Conservation (phyloP, 2,797 vertebrate genomes). For the Enteromius mattozi region DNA sequence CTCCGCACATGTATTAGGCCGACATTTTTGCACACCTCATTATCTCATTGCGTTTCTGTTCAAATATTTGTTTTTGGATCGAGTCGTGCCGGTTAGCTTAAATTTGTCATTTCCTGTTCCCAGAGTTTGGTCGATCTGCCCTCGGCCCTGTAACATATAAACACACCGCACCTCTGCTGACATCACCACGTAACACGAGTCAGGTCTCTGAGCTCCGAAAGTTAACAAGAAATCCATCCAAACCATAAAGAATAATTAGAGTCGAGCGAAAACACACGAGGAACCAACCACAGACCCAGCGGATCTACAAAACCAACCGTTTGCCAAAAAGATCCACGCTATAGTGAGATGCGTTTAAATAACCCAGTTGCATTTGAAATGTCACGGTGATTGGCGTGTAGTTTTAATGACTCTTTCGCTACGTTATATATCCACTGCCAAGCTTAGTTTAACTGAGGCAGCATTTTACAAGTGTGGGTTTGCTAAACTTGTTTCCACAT, state of each 20-base stretch:
- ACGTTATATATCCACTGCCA: slow-evolving; percentile 48
- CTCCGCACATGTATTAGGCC: slow-evolving; percentile 37
- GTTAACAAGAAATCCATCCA: slow-evolving; percentile 52
- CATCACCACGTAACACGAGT: slow-evolving; percentile 53
- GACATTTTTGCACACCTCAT: slow-evolving; percentile 58
- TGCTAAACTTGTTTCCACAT: slow-evolving; percentile 62
- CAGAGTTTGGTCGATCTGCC: slow-evolving; percentile 54
- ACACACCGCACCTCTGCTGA: slow-evolving; percentile 59
- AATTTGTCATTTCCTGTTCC: slow-evolving; percentile 64
- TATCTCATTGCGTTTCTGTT: slow-evolving; percentile 59
- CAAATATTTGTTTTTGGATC: slow-evolving; percentile 62
- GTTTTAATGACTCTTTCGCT: slow-evolving; percentile 37
- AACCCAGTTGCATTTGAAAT: slow-evolving; percentile 45
- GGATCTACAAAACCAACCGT: neutral
- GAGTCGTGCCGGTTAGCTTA: slow-evolving; percentile 47
- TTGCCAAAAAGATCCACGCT: slow-evolving; percentile 10
- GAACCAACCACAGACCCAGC: neutral
- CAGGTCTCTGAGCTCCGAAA: slow-evolving; percentile 24
- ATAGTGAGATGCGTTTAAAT: slow-evolving; percentile 48
- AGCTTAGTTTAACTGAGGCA: slow-evolving; percentile 51
- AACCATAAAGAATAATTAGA: slow-evolving; percentile 56
- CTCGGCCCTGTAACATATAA: slow-evolving; percentile 58
- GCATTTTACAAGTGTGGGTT: slow-evolving; percentile 57
- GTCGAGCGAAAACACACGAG: slow-evolving; percentile 31
- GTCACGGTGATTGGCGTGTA: slow-evolving; percentile 38